Evolutionary conservation across 2,113 vertebrate species (phyloP), one percentile per base, ranked within the genome.

Genomic region (Caranx ignobilis): DNA sequence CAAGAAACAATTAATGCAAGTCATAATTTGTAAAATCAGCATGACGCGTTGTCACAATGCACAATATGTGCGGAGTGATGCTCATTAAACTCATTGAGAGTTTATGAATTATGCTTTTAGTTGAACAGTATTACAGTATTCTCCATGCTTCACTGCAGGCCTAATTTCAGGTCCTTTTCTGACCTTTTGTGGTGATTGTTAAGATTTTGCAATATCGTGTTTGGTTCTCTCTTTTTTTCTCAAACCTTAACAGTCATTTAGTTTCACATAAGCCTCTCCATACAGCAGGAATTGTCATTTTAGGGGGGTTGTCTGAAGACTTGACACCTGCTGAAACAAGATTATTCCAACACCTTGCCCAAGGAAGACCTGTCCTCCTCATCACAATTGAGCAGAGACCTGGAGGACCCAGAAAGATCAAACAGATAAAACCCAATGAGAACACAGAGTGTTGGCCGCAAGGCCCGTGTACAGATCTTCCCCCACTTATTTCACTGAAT

Each of bases 351-450:
- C 77, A 76, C 43, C 77, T 35, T 50, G 52, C 60, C 67, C 37
- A 68, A 50, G 12, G 18, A 50, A 64, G 54, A 54, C 59, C 63
- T 61, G 35, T 76, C 71, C 47, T 48, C 39, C 65, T 79, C 69
- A 45, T 71, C 72, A 80, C 52, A 35, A 74, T 60, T 56, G 16
- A 77, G 76, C 63, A 68, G 32, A 52, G 39, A 73, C 64, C 72
- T 47, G 47, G 82, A 80, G 39, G 54, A 65, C 57, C 39, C 32
- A 52, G 52, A 59, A 15, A 57, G 70, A 62, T 79, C 64, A 77
- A 75, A 81, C 21, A 82, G 47, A 85, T 63, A 34, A 75, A 68
- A 83, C 48, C 52, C 7, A 18, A 65, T 69, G 39, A 71, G 55
- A 68, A 54, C 63, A 76, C 52, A 68, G 35, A 75, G 68, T 11